Base-by-base conservation (phyloP, 2,797 vertebrate genomes). In the Zalophus californianus region DNA sequence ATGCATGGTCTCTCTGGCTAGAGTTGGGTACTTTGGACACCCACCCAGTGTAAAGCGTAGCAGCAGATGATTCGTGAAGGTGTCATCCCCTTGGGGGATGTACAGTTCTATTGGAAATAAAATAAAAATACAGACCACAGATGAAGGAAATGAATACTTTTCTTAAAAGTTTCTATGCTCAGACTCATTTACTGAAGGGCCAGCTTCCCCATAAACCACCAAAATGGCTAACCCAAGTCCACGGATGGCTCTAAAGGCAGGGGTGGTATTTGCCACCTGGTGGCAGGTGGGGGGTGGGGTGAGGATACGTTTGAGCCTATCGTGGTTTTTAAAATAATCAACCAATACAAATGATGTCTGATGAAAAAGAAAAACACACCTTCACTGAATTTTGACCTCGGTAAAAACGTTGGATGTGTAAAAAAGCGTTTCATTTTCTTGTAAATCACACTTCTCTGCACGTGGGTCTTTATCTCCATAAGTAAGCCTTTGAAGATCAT, bases 381-480 rank as follows among this genome's bases (percentile, higher is more conserved):
- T 91, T 48, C 80, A 35, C 1, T 90, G 27, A 56, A 12, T 80
- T 79, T 79, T 58, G 50, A 52, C 48, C 27, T 91, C 1, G 14
- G 58, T 85, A 86, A 93, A 93, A 86, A 72, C 27, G 48, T 54
- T 86, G 14, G 52, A 29, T 79, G 90, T 72, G 77, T 77, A n/a
- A 60, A 85, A 35, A 64, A 48, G 29, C 13, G 3, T 73, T 96
- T 91, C 3, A 41, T 86, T 50, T 91, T 70, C 86, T 73, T 62
- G 6, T n/a, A 54, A 85, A 44, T 85, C 60, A n/a, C 62, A 66
- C 7, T n/a, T 77, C 14, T 85, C 27, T 90, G 32, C 27, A 18
- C 7, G 5, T 14, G 70, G 38, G 23, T 32, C 44, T 64, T 1
- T 35, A 23, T 23, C 10, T 44, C 15, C 7, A 1, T 62, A 18